Evolutionary conservation across 2,888 invertebrate genomes (phyloP).

Genomic region (Dynastes maya): DNA sequence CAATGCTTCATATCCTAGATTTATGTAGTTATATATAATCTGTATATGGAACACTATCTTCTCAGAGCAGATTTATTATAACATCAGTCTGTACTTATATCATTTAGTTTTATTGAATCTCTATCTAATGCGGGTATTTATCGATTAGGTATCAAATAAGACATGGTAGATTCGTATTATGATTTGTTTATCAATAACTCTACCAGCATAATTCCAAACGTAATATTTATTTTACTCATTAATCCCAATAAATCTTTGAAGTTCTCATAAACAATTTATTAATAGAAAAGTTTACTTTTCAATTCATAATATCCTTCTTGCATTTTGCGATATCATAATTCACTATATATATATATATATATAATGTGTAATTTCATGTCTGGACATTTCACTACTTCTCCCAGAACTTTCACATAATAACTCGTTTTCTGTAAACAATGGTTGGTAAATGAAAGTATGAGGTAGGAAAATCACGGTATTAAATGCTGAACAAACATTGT

Average conservation of each 20-base stretch:
- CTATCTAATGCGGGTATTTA: constrained; percentile 1
- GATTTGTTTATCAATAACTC: not conserved
- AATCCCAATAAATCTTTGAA: too few species aligned
- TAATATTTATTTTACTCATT: too few species aligned
- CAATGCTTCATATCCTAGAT: too few species aligned
- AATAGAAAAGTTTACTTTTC: not conserved
- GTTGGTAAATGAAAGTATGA: not conserved
- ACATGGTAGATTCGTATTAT: not conserved
- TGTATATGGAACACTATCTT: too few species aligned
- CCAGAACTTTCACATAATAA: constrained; percentile 4
- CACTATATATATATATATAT: too few species aligned
- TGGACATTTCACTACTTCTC: not conserved
- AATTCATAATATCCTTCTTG: too few species aligned
- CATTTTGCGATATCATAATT: too few species aligned
- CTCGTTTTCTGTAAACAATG: not conserved
- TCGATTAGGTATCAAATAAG: not conserved
- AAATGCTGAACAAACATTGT: not conserved
- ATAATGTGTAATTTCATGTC: not conserved
- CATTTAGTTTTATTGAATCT: not conserved
- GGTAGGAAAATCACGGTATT: not conserved
- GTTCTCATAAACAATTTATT: too few species aligned
- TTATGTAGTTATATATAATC: too few species aligned
- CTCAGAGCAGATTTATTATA: too few species aligned
- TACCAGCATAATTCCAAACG: not conserved
- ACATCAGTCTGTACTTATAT: not conserved